Conservation (phyloP, 2,797 vertebrate genomes). For the Calcarius lapponicus region DNA sequence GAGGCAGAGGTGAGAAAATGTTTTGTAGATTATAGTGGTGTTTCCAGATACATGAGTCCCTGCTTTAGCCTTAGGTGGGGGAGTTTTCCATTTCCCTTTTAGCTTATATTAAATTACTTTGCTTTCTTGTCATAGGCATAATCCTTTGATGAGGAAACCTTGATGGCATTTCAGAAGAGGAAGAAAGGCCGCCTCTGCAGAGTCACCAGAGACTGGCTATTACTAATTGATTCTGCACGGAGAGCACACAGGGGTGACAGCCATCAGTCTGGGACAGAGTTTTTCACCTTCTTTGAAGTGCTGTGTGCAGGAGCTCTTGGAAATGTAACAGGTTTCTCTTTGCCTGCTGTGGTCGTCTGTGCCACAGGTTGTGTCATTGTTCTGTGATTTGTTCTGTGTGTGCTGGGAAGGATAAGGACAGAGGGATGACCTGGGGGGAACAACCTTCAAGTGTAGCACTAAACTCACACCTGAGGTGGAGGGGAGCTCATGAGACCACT, state of each 20-base stretch:
- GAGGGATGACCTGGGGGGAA: not conserved
- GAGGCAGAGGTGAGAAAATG: not conserved
- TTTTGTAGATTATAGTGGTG: not conserved
- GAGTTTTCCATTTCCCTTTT: constrained; percentile 34
- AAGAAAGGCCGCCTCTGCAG: not conserved
- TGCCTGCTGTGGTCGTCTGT: not conserved
- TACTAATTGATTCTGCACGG: constrained; percentile 61
- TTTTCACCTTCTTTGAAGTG: constrained; percentile 27
- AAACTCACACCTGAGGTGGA: not conserved
- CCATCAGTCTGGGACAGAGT: not conserved
- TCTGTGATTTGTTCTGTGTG: not conserved
- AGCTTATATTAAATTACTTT: constrained; percentile 50
- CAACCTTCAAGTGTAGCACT: fast-evolving
- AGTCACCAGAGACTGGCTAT: constrained; percentile 17
- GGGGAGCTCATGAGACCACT: not conserved
- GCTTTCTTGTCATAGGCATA: constrained; percentile 33
- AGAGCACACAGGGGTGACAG: not conserved
- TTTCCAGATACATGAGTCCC: constrained; percentile 6
- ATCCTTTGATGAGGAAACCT: constrained; percentile 47
- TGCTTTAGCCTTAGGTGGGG: not conserved
- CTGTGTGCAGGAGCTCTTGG: not conserved
- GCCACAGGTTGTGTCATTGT: not conserved
- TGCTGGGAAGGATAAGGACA: not conserved
- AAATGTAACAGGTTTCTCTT: constrained; percentile 1
- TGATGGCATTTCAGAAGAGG: constrained; percentile 1